Conservation (phyloP, 1,140 invertebrate species). For the Nasonia vitripennis region DNA sequence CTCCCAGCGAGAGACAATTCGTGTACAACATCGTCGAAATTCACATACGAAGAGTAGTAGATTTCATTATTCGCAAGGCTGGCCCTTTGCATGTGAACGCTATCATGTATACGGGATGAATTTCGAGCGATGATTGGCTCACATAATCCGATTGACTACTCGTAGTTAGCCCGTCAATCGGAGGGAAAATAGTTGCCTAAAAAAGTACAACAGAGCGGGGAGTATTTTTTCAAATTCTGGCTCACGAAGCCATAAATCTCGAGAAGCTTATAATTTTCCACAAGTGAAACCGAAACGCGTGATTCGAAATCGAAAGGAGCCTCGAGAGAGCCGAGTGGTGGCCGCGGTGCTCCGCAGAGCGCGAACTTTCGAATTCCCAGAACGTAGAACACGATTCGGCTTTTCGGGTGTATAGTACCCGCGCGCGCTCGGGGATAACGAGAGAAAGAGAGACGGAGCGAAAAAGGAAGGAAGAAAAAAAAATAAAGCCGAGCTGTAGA, state of each 20-base stretch:
- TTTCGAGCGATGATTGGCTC: too few relatives aligned
- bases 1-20: too few relatives aligned
- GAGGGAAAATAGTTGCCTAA: background rate
- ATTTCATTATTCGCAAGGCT: too few relatives aligned
- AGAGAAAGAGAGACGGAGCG: background rate
- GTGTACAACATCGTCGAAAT: too few relatives aligned
- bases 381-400: conserved; percentile 48
- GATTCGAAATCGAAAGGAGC: conserved; percentile 49
- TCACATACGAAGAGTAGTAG: too few relatives aligned
- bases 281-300: conserved; percentile 43
- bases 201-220: background rate
- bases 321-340: background rate
- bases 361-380: conserved; percentile 49
- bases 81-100: too few relatives aligned
- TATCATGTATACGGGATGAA: too few relatives aligned
- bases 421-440: background rate
- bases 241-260: conserved; percentile 31
- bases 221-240: background rate
- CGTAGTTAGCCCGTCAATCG: too few relatives aligned
- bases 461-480: conserved; percentile 16
- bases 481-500: background rate
- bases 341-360: conserved; percentile 2
- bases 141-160: too few relatives aligned
- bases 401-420: conserved; percentile 24
- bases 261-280: conserved; percentile 48